These are phyloP conservation scores for Leptosomus discolor DNA, from an alignment of 2,113 vertebrate species.

Conservation along the genomic window DNA sequence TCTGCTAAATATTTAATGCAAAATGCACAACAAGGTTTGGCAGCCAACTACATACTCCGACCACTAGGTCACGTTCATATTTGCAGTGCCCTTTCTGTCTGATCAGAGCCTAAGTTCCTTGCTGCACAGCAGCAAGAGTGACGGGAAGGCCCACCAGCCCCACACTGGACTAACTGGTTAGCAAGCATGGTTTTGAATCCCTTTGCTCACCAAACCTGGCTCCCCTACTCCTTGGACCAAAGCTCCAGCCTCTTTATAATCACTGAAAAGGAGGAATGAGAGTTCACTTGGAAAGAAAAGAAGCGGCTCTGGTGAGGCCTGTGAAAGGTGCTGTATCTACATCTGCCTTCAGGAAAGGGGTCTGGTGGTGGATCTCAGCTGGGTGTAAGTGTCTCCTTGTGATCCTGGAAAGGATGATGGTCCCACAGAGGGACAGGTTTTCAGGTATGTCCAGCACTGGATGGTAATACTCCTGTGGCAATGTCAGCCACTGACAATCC, in stretches of 20 bases:
- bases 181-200: background rate
- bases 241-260: background rate
- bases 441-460: background rate
- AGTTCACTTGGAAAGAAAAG: background rate
- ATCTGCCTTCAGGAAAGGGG: background rate
- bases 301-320: background rate
- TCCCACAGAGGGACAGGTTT: background rate
- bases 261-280: background rate
- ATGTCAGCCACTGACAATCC: background rate
- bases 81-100: background rate
- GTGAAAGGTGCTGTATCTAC: background rate
- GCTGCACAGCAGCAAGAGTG: background rate
- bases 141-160: background rate
- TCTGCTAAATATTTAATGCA: slow-evolving; percentile 40
- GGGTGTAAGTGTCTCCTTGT: background rate
- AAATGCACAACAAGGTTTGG: slow-evolving; percentile 9
- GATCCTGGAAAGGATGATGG: background rate
- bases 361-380: background rate
- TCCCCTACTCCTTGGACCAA: background rate
- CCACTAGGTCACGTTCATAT: background rate
- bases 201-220: background rate
- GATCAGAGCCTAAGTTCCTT: background rate
- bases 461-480: background rate
- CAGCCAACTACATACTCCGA: background rate
- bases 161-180: background rate